A percentile compares a stretch with the other conserved stretches of the same genome.
These are phyloP conservation scores for Psilopogon haemacephalus DNA, from an alignment of 2,113 vertebrate genomes.

Conservation along the genomic window DNA sequence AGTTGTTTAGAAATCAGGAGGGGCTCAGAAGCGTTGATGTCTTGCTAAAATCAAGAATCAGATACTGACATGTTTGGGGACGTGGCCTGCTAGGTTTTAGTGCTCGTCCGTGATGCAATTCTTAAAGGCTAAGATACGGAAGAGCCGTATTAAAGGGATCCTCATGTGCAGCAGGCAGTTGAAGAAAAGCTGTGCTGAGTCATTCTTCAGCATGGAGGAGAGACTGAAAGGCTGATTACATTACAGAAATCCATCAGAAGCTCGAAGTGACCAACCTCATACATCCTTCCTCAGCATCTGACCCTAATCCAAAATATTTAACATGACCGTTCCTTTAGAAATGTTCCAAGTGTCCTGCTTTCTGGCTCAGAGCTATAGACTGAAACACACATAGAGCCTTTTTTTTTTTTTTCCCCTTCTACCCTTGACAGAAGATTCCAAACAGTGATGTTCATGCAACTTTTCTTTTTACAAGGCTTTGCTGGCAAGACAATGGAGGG, in stretches of 20 bases:
- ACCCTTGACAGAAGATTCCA: neutral
- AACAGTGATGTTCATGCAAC: neutral
- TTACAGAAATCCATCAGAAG: neutral
- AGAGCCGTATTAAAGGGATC: neutral
- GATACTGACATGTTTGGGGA: neutral
- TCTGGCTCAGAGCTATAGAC: neutral
- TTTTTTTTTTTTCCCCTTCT: neutral
- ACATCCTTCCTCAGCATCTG: neutral
- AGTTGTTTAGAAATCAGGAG: neutral
- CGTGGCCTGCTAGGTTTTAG: neutral
- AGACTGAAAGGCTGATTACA: neutral
- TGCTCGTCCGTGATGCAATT: neutral
- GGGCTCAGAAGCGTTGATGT: neutral
- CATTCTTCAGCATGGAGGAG: neutral
- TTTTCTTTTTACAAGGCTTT: neutral
- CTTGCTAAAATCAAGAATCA: neutral
- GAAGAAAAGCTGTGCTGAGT: neutral
- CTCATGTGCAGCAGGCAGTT: fast-evolving
- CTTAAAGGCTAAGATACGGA: neutral
- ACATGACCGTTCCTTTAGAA: neutral
- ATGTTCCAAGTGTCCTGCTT: neutral
- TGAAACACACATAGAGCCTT: neutral
- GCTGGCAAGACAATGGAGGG: neutral
- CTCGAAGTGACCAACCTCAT: neutral
- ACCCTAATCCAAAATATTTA: neutral